Base-by-base conservation (phyloP, 2,888 invertebrate genomes). In the Pemphredon lugubris region DNA sequence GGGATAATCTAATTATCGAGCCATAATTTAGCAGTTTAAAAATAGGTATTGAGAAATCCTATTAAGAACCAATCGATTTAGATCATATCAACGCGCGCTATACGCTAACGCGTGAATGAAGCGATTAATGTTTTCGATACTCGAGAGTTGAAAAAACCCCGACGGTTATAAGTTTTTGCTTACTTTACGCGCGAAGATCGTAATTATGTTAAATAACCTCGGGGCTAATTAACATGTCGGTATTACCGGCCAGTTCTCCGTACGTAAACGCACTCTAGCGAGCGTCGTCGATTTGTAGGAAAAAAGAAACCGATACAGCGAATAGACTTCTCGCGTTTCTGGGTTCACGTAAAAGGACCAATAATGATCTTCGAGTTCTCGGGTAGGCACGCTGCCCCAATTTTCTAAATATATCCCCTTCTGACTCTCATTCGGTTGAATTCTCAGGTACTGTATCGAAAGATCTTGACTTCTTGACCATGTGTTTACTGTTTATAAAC, bases 401-500 rank as follows among this genome's bases (percentile, higher is more conserved):
- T 88, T 89, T 82, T 87, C 89, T 89, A 89, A 84, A 87, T 85
- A 84, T 87, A 87, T 37, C 53, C 67, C 58, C 70, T 78, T 77
- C 75, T 51, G 69, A 79, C 82, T 81, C 84, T 79, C 77, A 37
- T 78, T 72, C 72, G 68, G 59, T 73, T 75, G 77, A 80, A 83
- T 80, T 75, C 77, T 55, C 65, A 50, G 76, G 79, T 79, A 74
- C 78, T 76, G 76, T 79, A 82, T 82, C 81, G 81, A 78, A 81
- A 84, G 84, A 83, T 87, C 85, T 87, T 86, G 86, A 88, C 86
- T 76, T 87, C 85, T 84, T 83, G 83, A 84, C 82, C 81, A 83
- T 75, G 79, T 85, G 86, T 87, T 88, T 71, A 32, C 54, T 86
- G 84, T 87, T 88, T 87, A 87, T 87, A 87, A 87, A 87, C 86